phyloP scores from a whole-genome alignment of 2,888 invertebrate genomes.

The Andrena fulva region DNA sequence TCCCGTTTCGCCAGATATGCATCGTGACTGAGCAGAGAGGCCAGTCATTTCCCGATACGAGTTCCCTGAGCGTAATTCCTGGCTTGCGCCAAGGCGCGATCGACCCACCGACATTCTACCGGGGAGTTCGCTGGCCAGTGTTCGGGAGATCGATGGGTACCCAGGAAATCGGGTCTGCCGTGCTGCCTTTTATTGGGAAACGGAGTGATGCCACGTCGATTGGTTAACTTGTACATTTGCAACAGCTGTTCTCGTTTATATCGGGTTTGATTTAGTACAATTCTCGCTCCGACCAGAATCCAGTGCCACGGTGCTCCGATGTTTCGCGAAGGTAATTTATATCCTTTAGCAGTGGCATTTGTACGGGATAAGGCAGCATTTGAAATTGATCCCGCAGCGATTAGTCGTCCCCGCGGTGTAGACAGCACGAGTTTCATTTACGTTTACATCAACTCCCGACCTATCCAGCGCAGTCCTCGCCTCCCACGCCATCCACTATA shows the following conservation, averaged over 20 bases:
- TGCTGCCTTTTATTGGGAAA: constrained; percentile 7
- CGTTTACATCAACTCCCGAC: neutral
- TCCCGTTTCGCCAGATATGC: constrained; percentile 36
- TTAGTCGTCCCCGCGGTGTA: constrained; percentile 20
- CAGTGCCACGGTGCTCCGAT: too few relatives aligned
- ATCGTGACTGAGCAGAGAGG: constrained; percentile 12
- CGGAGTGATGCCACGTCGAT: neutral
- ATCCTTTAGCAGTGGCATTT: neutral
- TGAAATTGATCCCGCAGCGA: constrained; percentile 31
- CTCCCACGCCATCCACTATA: constrained; percentile 31
- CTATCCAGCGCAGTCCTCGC: neutral
- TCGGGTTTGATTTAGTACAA: neutral
- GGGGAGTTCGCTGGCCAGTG: neutral
- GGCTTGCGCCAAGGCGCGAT: neutral
- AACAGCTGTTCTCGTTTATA: neutral
- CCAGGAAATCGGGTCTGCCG: constrained; percentile 14
- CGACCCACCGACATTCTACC: neutral
- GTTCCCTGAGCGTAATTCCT: constrained; percentile 19
- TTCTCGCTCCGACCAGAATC: neutral
- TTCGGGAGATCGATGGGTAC: constrained; percentile 13
- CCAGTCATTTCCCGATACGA: constrained; percentile 28
- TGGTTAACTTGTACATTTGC: neutral
- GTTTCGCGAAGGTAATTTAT: too few relatives aligned
- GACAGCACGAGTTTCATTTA: constrained; percentile 42
- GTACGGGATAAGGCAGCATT: neutral